A percentile compares a stretch with the other conserved stretches of the same genome.
Conservation (phyloP, 1,140 invertebrate species). For the Ips nitidus region DNA sequence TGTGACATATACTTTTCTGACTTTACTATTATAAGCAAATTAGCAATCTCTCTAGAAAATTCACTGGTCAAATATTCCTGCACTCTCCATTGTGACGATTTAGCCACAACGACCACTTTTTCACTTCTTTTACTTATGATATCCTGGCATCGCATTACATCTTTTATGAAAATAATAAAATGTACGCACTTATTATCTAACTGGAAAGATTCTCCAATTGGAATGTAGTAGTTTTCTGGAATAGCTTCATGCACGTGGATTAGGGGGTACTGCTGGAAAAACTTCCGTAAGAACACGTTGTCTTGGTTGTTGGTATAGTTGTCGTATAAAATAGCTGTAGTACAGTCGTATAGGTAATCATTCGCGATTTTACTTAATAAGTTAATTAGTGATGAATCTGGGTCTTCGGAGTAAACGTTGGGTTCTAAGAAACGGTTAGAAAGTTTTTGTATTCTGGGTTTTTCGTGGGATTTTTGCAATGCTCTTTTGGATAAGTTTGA, state of each 20-base stretch:
- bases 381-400: slow-evolving; percentile 55
- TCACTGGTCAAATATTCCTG: slow-evolving; percentile 65
- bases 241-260: slow-evolving; percentile 63
- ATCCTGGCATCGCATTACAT: slow-evolving; percentile 59
- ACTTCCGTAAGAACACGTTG: slow-evolving; percentile 56
- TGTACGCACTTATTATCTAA: slow-evolving; percentile 57
- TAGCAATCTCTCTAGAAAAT: slow-evolving; percentile 62
- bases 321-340: slow-evolving; percentile 65
- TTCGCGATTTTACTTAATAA: slow-evolving; percentile 59
- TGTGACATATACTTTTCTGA: slow-evolving; percentile 42
- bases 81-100: slow-evolving; percentile 69
- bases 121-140: slow-evolving; percentile 61
- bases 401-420: slow-evolving; percentile 53
- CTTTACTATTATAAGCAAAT: slow-evolving; percentile 66
- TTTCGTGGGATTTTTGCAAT: slow-evolving; percentile 50
- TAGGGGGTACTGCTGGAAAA: slow-evolving; percentile 61
- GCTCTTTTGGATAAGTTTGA: slow-evolving; percentile 41
- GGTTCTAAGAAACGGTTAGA: slow-evolving; percentile 42
- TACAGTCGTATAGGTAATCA: slow-evolving; percentile 61
- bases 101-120: slow-evolving; percentile 65
- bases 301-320: slow-evolving; percentile 57
- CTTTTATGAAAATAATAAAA: slow-evolving; percentile 66
- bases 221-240: slow-evolving; percentile 43
- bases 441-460: slow-evolving; percentile 46
- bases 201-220: slow-evolving; percentile 23